Evolutionary conservation across 2,797 vertebrate species (phyloP).

Genomic region (Onychomys arenicola): DNA sequence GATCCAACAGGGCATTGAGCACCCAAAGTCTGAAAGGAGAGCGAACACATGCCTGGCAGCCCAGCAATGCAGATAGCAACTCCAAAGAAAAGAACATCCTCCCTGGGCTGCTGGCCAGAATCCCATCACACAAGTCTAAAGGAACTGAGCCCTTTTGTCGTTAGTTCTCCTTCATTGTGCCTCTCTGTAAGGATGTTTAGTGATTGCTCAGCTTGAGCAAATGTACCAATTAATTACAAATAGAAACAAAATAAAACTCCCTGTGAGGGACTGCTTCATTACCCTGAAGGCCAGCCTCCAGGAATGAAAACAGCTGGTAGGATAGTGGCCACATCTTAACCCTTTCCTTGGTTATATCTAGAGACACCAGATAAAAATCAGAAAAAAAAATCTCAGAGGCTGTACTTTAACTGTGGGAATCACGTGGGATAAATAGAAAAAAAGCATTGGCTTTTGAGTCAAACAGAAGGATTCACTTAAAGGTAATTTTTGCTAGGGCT

Average conservation of each 20-base stretch:
- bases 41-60: not conserved
- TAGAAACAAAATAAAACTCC: not conserved
- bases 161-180: not conserved
- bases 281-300: not conserved
- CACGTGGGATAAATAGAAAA: not conserved
- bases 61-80: not conserved
- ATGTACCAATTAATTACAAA: constrained; percentile 36
- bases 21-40: not conserved
- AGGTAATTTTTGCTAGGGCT: not conserved
- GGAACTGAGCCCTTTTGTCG: not conserved
- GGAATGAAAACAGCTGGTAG: not conserved
- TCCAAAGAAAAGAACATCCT: not conserved
- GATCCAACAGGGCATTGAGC: not conserved
- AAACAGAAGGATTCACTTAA: not conserved
- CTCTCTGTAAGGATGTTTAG: not conserved
- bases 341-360: not conserved
- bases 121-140: not conserved
- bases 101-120: not conserved
- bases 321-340: not conserved
- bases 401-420: not conserved
- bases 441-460: not conserved
- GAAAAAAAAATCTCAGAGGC: not conserved
- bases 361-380: not conserved
- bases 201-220: not conserved
- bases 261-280: not conserved